These are phyloP conservation scores for Daktulosphaira vitifoliae DNA, from an alignment of 1,140 invertebrate species.

Conservation along the genomic window DNA sequence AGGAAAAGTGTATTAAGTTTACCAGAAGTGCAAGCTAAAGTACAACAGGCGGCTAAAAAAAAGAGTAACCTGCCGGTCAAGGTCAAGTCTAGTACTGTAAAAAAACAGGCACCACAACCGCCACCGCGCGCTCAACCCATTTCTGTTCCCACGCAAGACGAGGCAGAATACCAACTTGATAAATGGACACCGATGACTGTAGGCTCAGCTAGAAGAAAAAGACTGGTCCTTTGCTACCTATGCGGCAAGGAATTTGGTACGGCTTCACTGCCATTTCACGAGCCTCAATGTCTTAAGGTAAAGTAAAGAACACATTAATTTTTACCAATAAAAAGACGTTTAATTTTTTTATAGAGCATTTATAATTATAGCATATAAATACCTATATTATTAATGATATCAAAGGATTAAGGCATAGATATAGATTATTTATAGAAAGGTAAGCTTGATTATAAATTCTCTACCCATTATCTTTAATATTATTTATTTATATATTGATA, in stretches of 20 bases:
- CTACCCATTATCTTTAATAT: no score
- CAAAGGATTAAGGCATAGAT: no score
- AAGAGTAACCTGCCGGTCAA: constrained; percentile 10
- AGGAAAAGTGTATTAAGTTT: constrained; percentile 29
- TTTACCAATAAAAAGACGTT: background rate
- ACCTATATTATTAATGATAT: no score
- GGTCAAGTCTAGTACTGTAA: background rate
- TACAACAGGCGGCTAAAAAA: background rate
- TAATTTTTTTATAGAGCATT: no score
- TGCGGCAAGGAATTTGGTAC: constrained; percentile 70
- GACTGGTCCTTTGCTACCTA: constrained; percentile 61
- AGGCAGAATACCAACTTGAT: constrained; percentile 1
- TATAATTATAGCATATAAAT: background rate
- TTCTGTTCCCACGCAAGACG: background rate
- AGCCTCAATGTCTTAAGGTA: constrained; percentile 70
- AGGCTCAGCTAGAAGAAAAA: constrained; percentile 40
- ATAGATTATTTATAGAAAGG: no score
- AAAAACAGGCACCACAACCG: constrained; percentile 17
- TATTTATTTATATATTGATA: no score
- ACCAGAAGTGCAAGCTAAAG: background rate
- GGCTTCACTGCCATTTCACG: constrained; percentile 64
- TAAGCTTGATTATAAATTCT: no score
- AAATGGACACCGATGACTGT: constrained; percentile 34
- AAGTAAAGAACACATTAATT: constrained; percentile 42
- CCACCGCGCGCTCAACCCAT: constrained; percentile 14